Conservation (phyloP, 2,113 vertebrate genomes). For the Nesospiza acunhae region DNA sequence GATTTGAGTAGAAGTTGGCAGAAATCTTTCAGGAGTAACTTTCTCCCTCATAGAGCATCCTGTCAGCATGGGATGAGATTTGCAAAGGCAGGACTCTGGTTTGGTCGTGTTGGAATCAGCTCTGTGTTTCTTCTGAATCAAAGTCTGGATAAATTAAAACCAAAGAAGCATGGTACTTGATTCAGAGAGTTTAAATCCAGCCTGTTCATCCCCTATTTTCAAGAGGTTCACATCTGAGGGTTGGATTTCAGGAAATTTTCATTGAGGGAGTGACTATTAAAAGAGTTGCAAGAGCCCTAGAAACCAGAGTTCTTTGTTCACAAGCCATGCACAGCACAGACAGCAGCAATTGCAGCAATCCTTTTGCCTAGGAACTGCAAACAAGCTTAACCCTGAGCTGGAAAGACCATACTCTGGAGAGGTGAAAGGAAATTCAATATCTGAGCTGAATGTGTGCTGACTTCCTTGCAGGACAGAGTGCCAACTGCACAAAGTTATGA, state of each 20-base stretch:
- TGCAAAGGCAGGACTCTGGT: not conserved
- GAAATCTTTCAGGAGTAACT: not conserved
- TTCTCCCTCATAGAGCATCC: not conserved
- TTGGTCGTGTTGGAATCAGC: not conserved
- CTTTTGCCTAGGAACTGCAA: not conserved
- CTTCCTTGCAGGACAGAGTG: conserved; percentile 11
- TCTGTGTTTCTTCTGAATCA: not conserved
- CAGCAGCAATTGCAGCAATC: conserved; percentile 22
- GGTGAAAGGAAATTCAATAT: conserved; percentile 49
- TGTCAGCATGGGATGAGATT: not conserved
- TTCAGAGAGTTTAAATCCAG: not conserved
- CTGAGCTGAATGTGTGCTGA: conserved; percentile 28
- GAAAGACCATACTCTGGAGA: conserved; percentile 40
- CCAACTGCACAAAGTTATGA: not conserved
- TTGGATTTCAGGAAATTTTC: conserved; percentile 27
- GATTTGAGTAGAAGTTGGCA: not conserved
- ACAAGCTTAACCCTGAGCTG: conserved; percentile 52
- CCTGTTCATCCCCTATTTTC: not conserved
- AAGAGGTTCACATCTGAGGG: not conserved
- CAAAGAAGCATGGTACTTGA: not conserved
- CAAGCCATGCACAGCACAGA: not conserved
- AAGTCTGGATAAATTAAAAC: not conserved
- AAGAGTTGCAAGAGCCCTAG: conserved; percentile 2
- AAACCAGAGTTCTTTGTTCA: conserved; percentile 45
- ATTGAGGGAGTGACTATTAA: not conserved